Conservation (phyloP, 2,888 invertebrate genomes). For the Phlogophora meticulosa region DNA sequence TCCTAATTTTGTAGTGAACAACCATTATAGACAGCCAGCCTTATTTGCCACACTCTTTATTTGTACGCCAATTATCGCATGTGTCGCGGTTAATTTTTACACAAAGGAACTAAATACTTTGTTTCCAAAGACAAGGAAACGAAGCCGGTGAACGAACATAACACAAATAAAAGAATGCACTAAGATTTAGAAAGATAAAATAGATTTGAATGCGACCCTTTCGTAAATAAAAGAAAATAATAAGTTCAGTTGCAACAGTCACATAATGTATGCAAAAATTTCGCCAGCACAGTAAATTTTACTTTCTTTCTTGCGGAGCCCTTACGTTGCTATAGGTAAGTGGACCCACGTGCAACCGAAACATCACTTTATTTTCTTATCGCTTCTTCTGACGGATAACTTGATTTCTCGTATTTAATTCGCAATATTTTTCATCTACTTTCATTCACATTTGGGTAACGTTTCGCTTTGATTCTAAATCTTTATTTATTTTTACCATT, state of each 20-base stretch:
- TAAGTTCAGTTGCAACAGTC: constrained; percentile 79
- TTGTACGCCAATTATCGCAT: constrained; percentile 85
- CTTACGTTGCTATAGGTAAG: constrained; percentile 91
- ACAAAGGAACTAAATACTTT: constrained; percentile 55
- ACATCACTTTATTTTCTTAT: constrained; percentile 81
- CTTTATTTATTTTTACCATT: constrained; percentile 80
- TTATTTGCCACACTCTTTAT: constrained; percentile 87
- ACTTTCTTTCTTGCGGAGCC: constrained; percentile 91
- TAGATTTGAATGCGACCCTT: constrained; percentile 33
- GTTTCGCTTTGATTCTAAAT: constrained; percentile 90
- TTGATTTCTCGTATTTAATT: constrained; percentile 79
- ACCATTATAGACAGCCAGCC: constrained; percentile 78
- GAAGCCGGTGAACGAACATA: constrained; percentile 52
- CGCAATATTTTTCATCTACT: constrained; percentile 79
- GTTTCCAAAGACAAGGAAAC: constrained; percentile 49
- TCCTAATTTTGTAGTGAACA: constrained; percentile 82
- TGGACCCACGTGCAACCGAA: constrained; percentile 85
- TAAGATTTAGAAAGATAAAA: constrained; percentile 41
- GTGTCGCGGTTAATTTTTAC: constrained; percentile 74
- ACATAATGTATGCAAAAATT: constrained; percentile 80
- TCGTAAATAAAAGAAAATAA: constrained; percentile 61
- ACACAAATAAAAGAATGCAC: constrained; percentile 59
- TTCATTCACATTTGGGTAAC: constrained; percentile 87
- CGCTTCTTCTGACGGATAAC: constrained; percentile 78
- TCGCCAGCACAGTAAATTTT: constrained; percentile 90